A percentile compares a stretch with the other conserved stretches of the same genome.
These are phyloP conservation scores for Euzetes globulus DNA, from an alignment of 2,888 invertebrate genomes.

Conservation along the genomic window DNA sequence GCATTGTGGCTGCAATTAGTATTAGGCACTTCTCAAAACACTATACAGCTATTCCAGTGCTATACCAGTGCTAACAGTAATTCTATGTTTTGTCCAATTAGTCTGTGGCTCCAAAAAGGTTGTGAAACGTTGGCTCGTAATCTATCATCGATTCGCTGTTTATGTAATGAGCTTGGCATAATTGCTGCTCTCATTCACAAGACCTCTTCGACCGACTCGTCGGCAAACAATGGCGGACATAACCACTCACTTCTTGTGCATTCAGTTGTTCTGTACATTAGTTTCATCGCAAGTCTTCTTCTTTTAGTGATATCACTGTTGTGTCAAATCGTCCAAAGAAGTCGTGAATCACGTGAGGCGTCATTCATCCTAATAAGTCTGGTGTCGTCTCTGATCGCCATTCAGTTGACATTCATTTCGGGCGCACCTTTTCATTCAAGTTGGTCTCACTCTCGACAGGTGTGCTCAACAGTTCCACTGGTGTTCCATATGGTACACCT, in stretches of 20 bases:
- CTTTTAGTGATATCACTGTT: conserved; percentile 31
- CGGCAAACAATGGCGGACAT: background rate
- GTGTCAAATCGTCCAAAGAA: conserved; percentile 24
- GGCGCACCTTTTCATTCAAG: conserved; percentile 37
- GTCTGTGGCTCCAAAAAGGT: conserved; percentile 23
- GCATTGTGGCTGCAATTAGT: background rate
- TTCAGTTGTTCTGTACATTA: conserved; percentile 28
- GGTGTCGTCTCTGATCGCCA: conserved; percentile 40
- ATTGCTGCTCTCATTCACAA: conserved; percentile 33
- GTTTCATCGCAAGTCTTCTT: conserved; percentile 25
- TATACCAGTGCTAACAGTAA: background rate
- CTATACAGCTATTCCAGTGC: too few relatives aligned
- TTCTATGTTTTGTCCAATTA: conserved; percentile 5
- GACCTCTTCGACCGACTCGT: background rate
- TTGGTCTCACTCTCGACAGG: conserved; percentile 44
- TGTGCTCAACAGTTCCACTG: conserved; percentile 61
- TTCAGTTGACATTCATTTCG: conserved; percentile 41
- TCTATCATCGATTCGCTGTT: conserved; percentile 28
- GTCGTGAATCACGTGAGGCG: conserved; percentile 36
- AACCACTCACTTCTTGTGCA: conserved; percentile 28
- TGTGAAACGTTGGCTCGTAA: conserved; percentile 26
- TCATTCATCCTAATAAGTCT: conserved; percentile 42
- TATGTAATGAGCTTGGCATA: conserved; percentile 32
- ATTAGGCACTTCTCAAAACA: background rate
- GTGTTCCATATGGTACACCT: conserved; percentile 63